Evolutionary conservation across 2,888 invertebrate species (phyloP).

Genomic region (Ectropis crepuscularia): DNA sequence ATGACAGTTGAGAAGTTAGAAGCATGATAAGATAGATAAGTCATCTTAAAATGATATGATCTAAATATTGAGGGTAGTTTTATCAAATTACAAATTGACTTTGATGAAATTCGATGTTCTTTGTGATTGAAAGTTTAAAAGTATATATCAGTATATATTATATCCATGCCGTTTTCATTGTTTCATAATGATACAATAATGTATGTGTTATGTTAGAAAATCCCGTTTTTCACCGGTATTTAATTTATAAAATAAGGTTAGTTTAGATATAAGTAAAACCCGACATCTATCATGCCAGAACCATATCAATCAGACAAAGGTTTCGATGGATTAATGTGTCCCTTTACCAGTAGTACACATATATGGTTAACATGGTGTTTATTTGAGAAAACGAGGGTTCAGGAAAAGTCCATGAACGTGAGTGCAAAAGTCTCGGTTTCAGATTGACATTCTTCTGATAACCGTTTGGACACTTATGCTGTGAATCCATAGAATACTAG

Average conservation of each 20-base stretch:
- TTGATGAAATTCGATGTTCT: conserved; percentile 1
- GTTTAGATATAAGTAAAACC: conserved; percentile 1
- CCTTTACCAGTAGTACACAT: conserved; percentile 20
- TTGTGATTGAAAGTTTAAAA: conserved; percentile 8
- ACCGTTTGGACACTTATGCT: no score
- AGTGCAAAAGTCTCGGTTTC: no score
- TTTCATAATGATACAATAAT: no score
- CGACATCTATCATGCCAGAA: conserved; percentile 7
- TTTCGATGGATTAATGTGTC: conserved; percentile 8
- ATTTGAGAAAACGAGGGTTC: not conserved
- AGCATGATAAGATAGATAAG: conserved; percentile 49
- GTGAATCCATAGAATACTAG: no score
- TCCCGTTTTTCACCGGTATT: not conserved
- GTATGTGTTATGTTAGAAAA: no score
- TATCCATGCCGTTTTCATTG: conserved; percentile 17
- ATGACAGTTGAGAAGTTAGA: conserved; percentile 78
- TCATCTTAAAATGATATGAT: no score
- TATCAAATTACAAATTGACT: not conserved
- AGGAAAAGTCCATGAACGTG: not conserved
- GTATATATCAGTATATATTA: not conserved
- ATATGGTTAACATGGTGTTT: not conserved
- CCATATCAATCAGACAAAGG: not conserved
- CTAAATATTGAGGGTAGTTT: no score
- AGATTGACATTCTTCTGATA: no score
- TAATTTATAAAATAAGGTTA: conserved; percentile 2